Conservation (phyloP, 2,113 vertebrate species). For the Cryptoleucopteryx plumbea region DNA sequence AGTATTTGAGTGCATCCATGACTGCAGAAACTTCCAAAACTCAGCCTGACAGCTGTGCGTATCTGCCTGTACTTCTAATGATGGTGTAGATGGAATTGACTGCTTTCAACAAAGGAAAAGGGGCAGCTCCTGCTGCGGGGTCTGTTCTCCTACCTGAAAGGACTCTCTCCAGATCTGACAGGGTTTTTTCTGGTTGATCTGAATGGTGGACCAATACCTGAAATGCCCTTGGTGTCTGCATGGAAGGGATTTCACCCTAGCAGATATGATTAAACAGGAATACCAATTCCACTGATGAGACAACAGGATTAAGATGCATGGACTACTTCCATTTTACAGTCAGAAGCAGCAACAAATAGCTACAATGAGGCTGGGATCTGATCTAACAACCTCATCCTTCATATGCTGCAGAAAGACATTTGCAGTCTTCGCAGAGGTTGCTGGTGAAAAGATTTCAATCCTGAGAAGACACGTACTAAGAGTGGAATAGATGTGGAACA, state of each 20-base stretch:
- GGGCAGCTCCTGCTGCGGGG: neutral
- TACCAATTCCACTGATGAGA: neutral
- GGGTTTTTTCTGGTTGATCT: neutral
- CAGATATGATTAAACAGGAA: neutral
- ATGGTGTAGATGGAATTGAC: neutral
- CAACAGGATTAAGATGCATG: neutral
- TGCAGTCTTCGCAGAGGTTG: neutral
- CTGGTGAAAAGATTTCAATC: neutral
- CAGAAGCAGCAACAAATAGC: neutral
- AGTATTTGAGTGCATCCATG: neutral
- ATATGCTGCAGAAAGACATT: neutral
- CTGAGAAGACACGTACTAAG: neutral
- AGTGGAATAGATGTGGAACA: neutral
- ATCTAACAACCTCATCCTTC: neutral
- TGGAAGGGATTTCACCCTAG: neutral
- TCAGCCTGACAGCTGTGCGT: fast-evolving
- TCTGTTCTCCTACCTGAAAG: neutral
- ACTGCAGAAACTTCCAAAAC: neutral
- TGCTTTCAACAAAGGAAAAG: neutral
- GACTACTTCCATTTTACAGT: neutral
- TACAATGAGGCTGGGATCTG: neutral
- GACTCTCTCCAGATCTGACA: neutral
- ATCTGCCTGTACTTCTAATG: neutral
- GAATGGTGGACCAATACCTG: neutral
- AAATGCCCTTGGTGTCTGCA: neutral